Base-by-base conservation (phyloP, 2,797 vertebrate species). In the Spinus pinus region DNA sequence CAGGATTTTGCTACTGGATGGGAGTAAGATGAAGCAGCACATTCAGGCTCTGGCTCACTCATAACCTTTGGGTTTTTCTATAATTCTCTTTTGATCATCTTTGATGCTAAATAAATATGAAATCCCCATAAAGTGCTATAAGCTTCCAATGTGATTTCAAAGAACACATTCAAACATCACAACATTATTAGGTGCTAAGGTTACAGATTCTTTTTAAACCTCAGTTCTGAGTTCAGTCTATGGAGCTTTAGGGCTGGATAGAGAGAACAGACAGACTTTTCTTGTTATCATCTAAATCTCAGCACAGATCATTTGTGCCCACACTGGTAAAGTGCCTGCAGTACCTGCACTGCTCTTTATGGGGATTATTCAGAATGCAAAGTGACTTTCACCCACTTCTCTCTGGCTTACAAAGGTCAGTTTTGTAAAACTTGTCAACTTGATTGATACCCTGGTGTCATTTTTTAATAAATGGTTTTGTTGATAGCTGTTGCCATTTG, bases 371-470 rank as follows among this genome's bases (percentile, higher is more conserved):
- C 49, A 86, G 84, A 91, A 91, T 66, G 60, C 49, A 92, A 87
- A 93, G 39, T 61, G 86, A 95, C 85, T 83, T 73, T 72, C 33
- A 86, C 53, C 12, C 18, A 6, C 16, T 49, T 86, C 42, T 73
- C 42, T 82, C 61, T 84, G 81, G 58, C 78, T 87, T 85, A 86
- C 66, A 94, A 92, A 95, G 95, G 93, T 97, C 94, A 96, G 78
- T 86, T 93, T 81, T 87, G 84, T 92, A 95, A 90, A 94, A 94
- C 65, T 65, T 97, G 96, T 95, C 95, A 97, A 44, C 19, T 89
- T 97, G 97, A 98, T 96, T 94, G 96, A 97, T 98, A 95, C 64
- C 90, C 89, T 83, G 81, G 93, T 91, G 89, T 94, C 88, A 91
- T 82, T 93, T 88, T 41, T 41, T 75, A n/a, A 96, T 91, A 94